phyloP scores from a whole-genome alignment of 1,140 invertebrate genomes.

The Halyomorpha halys region DNA sequence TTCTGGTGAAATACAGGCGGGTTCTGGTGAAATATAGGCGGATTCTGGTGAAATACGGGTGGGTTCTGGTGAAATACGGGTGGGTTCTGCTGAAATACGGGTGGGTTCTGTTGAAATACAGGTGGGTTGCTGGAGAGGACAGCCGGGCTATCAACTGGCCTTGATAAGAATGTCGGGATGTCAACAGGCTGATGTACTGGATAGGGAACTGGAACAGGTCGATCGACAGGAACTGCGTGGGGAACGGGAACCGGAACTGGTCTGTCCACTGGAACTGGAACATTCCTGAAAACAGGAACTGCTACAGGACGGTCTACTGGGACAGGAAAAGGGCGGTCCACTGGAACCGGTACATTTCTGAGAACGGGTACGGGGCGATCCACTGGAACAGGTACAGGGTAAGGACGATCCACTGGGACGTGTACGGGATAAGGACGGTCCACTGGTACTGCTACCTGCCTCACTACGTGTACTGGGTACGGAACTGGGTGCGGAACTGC shows the following conservation, averaged over 20 bases:
- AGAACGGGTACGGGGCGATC: not conserved
- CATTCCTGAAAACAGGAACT: slow-evolving; percentile 1
- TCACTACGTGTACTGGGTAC: not conserved
- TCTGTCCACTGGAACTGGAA: not conserved
- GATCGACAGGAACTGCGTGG: not conserved
- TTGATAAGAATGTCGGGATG: too few species aligned
- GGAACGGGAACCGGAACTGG: not conserved
- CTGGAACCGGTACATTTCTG: not conserved
- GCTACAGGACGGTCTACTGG: slow-evolving; percentile 1
- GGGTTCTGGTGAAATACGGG: too few species aligned
- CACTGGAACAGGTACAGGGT: not conserved
- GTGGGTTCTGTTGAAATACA: too few species aligned
- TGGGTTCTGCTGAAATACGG: too few species aligned
- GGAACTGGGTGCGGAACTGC: slow-evolving; percentile 1
- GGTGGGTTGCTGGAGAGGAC: too few species aligned
- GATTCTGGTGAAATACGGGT: too few species aligned
- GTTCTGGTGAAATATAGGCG: too few species aligned
- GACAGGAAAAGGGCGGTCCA: not conserved
- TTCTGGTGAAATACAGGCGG: too few species aligned
- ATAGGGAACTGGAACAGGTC: not conserved
- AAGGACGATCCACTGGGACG: not conserved
- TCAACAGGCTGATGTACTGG: not conserved
- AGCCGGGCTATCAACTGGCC: too few species aligned
- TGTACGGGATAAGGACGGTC: not conserved
- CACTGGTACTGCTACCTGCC: not conserved